Base-by-base conservation (phyloP, 2,113 vertebrate species). In the Cottus gobio region DNA sequence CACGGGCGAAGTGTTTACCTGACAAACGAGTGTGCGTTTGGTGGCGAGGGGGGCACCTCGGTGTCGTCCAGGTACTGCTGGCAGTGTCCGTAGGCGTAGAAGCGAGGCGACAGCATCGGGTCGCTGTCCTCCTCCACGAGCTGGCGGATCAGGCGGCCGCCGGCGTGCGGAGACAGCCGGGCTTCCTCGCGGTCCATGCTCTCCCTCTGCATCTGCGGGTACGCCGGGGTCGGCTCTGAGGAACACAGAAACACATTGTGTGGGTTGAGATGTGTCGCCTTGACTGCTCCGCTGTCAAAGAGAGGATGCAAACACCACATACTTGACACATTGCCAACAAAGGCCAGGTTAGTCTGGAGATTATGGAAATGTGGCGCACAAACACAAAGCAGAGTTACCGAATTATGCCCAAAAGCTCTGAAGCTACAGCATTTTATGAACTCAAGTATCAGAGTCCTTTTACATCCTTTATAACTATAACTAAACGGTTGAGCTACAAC, bases 41-140 rank as follows among this genome's bases (percentile, higher is more conserved):
- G 98, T n/a, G 98, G 98, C 0, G 98, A 99, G 20, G 98, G 98
- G 61, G 98, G 98, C 86, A 99, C 98, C 91, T 99, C 98, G 0
- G 98, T 96, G 88, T 99, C 98, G 26, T 98, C 97, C 91, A 98
- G 95, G 89, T 98, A 98, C 89, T 98, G 97, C 18, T 97, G 95
- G 76, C 96, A 95, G 56, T 98, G 96, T 58, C 97, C 96, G 0
- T 97, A 99, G 69, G 96, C 95, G 5, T 98, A 97, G 93, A 98
- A 99, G 5, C 98, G 97, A n/a, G 98, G 98, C 0, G 98, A 99
- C 68, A 96, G 91, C 97, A 98, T 96, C 22, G 98, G 98, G 90
- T 98, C 97, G 0, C 96, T 96, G 90, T 96, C 96, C 64, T 96
- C 97, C 64, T 98, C 97, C 85, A 98, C 81, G 9, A 99, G 95